A percentile compares a stretch with the other conserved stretches of the same genome.
phyloP scores from a whole-genome alignment of 2,888 invertebrate species.

The Latrodectus elegans region DNA sequence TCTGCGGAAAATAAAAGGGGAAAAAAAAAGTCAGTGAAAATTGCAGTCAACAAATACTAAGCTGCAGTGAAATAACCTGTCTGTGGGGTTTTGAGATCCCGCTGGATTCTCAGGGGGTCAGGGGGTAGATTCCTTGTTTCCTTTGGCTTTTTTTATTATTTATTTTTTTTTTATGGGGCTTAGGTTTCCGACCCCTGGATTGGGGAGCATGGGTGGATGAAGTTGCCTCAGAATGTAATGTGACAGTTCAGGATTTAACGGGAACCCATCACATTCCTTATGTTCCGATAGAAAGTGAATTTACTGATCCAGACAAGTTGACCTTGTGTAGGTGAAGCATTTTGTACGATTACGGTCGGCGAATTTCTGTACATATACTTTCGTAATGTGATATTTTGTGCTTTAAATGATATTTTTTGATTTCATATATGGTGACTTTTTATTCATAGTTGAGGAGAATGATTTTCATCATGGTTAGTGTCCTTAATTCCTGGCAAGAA shows the following conservation, averaged over 20 bases:
- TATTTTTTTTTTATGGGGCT: slow-evolving; percentile 16
- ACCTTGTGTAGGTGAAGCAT: too few relatives aligned
- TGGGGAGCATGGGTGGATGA: slow-evolving; percentile 35
- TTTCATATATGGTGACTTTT: too few relatives aligned
- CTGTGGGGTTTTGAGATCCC: slow-evolving; percentile 5
- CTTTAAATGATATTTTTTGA: too few relatives aligned
- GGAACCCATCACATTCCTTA: not conserved
- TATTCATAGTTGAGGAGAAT: too few relatives aligned
- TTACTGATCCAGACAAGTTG: too few relatives aligned
- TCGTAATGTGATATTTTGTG: too few relatives aligned
- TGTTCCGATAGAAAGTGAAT: not conserved
- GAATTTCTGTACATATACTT: too few relatives aligned
- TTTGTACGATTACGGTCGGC: too few relatives aligned
- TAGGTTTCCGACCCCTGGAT: slow-evolving; percentile 12
- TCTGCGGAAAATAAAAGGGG: not conserved
- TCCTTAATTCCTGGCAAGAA: too few relatives aligned
- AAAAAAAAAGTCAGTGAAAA: not conserved
- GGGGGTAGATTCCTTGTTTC: not conserved
- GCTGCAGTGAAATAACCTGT: slow-evolving; percentile 27
- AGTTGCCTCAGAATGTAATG: slow-evolving; percentile 45
- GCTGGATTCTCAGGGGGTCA: slow-evolving; percentile 2
- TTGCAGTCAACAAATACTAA: slow-evolving; percentile 13
- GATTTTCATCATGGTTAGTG: too few relatives aligned
- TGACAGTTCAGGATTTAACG: slow-evolving; percentile 55
- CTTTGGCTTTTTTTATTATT: not conserved